These are phyloP conservation scores for Diorhabda elongata DNA, from an alignment of 1,140 invertebrate genomes.

Conservation along the genomic window DNA sequence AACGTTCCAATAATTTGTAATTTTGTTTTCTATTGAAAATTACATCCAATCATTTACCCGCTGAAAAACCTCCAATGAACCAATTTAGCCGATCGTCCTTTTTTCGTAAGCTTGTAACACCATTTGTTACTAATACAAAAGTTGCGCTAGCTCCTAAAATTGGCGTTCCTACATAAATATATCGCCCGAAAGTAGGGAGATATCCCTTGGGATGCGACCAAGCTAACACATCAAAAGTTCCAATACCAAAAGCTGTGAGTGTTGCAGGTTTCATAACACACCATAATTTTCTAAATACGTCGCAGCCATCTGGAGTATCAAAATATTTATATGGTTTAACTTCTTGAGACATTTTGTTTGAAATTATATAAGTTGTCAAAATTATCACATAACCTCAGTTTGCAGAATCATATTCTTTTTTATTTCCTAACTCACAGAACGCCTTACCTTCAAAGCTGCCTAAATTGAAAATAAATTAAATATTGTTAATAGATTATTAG, in stretches of 20 bases:
- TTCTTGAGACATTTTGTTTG: constrained; percentile 21
- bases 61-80: constrained; percentile 54
- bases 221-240: constrained; percentile 56
- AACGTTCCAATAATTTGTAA: neutral
- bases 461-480: too few species aligned
- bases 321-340: constrained; percentile 54
- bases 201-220: constrained; percentile 56
- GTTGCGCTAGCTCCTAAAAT: constrained; percentile 59
- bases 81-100: constrained; percentile 65
- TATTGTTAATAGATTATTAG: too few species aligned
- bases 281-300: constrained; percentile 59
- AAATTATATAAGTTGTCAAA: constrained; percentile 12
- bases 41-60: constrained; percentile 46
- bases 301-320: constrained; percentile 66
- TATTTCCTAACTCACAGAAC: too few species aligned
- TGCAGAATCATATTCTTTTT: neutral
- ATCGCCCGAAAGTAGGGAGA: constrained; percentile 48
- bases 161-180: constrained; percentile 55
- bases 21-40: constrained; percentile 33
- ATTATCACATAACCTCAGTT: neutral
- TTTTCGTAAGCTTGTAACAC: constrained; percentile 54
- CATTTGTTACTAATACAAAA: constrained; percentile 59
- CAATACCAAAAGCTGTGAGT: constrained; percentile 48
- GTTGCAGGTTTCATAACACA: constrained; percentile 56
- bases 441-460: too few species aligned